These are phyloP conservation scores for Polietes domitor DNA, from an alignment of 2,888 invertebrate species.

Conservation along the genomic window DNA sequence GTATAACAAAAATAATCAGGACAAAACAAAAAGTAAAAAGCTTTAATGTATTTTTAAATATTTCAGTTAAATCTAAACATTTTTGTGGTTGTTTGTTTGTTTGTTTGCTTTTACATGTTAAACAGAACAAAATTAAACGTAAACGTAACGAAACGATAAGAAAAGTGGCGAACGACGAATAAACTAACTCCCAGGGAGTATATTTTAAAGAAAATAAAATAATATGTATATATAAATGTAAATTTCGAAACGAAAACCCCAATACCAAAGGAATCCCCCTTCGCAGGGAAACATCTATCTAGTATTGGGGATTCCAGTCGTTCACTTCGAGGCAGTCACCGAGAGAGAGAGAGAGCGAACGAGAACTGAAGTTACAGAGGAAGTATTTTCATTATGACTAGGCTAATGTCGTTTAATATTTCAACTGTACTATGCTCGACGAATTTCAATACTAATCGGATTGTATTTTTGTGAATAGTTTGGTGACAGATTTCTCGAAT, in stretches of 20 bases:
- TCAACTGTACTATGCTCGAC: too few relatives aligned
- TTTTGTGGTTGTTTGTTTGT: not conserved
- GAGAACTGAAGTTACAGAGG: not conserved
- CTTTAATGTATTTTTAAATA: not conserved
- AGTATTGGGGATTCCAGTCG: not conserved
- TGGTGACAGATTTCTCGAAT: too few relatives aligned
- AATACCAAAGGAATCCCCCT: not conserved
- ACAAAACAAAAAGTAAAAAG: constrained; percentile 23
- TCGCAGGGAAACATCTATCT: not conserved
- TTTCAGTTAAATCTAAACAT: not conserved
- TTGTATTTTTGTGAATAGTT: too few relatives aligned
- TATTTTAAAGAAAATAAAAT: not conserved
- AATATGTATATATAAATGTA: not conserved
- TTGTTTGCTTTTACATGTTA: constrained; percentile 34
- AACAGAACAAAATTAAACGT: not conserved
- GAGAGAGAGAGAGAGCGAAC: not conserved
- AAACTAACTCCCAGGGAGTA: not conserved
- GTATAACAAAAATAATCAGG: constrained; percentile 11
- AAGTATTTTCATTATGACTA: not conserved
- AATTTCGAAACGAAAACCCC: not conserved
- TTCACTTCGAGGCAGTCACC: not conserved
- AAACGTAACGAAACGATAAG: too few relatives aligned
- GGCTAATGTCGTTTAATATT: not conserved
- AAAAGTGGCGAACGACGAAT: not conserved
- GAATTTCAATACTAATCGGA: too few relatives aligned